Conservation (phyloP, 2,113 vertebrate species). For the Gorsachius goisagi region DNA sequence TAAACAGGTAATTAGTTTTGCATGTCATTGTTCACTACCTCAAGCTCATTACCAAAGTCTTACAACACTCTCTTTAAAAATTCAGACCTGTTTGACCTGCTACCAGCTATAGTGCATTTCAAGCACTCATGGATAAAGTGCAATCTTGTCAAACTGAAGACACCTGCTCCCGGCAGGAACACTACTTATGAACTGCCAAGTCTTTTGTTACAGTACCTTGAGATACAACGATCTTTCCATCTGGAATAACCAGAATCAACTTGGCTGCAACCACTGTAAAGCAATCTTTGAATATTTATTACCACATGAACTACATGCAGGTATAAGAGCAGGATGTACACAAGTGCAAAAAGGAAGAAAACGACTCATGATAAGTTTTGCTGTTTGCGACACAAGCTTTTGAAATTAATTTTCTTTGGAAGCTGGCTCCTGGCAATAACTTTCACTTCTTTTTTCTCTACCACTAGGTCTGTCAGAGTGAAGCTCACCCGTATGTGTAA, state of each 20-base stretch:
- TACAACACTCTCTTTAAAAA: constrained; percentile 64
- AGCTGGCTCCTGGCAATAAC: neutral
- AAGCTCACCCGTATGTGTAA: neutral
- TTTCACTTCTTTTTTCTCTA: neutral
- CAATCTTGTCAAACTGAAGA: constrained; percentile 71
- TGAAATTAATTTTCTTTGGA: constrained; percentile 13
- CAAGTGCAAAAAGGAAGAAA: neutral
- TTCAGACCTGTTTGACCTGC: constrained; percentile 61
- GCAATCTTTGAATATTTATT: constrained; percentile 48
- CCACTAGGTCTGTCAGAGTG: neutral
- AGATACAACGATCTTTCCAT: constrained; percentile 74
- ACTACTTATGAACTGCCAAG: constrained; percentile 71
- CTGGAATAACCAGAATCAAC: constrained; percentile 63
- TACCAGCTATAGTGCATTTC: constrained; percentile 63
- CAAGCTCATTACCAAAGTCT: constrained; percentile 58
- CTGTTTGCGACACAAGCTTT: neutral
- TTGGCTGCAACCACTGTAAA: constrained; percentile 43
- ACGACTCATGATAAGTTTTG: neutral
- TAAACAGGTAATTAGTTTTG: constrained; percentile 74
- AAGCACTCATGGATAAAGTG: constrained; percentile 67
- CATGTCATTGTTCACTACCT: constrained; percentile 64
- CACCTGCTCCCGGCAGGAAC: constrained; percentile 76
- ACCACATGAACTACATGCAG: neutral
- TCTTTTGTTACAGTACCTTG: constrained; percentile 71
- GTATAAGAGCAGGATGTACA: neutral